Conservation (phyloP, 1,140 invertebrate species). For the Rhysida immarginata region DNA sequence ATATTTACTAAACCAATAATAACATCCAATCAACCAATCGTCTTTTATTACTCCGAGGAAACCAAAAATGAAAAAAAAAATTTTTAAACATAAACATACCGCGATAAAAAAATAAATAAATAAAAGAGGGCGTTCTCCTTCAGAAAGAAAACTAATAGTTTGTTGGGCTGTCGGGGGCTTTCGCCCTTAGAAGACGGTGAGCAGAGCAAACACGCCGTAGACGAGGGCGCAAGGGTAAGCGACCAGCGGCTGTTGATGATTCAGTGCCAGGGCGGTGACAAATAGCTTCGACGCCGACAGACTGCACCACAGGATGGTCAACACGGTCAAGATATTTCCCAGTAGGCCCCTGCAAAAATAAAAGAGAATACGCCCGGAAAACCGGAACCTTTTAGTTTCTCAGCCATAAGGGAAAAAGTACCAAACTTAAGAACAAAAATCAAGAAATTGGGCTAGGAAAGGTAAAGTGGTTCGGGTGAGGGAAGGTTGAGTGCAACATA, state of each 20-base stretch:
- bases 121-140: too few species aligned
- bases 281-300: constrained; percentile 84
- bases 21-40: too few species aligned
- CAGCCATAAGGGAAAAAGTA: neutral
- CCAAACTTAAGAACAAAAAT: neutral
- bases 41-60: too few species aligned
- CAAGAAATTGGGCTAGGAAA: too few species aligned
- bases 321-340: constrained; percentile 51
- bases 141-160: too few species aligned
- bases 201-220: constrained; percentile 88
- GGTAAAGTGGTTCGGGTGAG: too few species aligned
- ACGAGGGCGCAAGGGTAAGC: constrained; percentile 89
- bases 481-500: too few species aligned
- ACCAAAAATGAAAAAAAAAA: too few species aligned
- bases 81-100: too few species aligned
- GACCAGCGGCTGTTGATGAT: constrained; percentile 75
- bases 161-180: neutral
- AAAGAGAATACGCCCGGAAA: neutral
- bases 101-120: too few species aligned
- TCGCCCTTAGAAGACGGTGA: constrained; percentile 67
- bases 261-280: constrained; percentile 76
- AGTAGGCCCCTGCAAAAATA: constrained; percentile 39
- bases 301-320: constrained; percentile 78
- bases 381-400: too few species aligned
- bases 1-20: too few species aligned